Conservation (phyloP, 2,113 vertebrate species). For the Cyrtonyx montezumae region DNA sequence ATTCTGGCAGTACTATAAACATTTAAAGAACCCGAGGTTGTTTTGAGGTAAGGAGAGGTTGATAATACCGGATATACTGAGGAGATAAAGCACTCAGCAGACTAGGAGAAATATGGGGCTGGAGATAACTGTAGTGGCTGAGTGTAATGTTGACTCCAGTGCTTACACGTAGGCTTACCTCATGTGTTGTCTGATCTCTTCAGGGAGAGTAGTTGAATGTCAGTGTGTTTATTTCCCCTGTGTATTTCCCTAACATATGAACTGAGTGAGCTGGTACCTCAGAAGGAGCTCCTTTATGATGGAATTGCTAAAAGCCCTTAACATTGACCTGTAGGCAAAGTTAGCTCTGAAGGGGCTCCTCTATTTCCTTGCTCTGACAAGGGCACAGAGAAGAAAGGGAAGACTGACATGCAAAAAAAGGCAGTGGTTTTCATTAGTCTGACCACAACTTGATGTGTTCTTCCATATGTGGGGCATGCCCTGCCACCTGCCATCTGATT, state of each 20-base stretch:
- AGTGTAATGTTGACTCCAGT: not conserved
- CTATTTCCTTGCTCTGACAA: not conserved
- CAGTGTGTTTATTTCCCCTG: not conserved
- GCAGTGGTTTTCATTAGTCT: not conserved
- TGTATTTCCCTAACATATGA: not conserved
- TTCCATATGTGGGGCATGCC: not conserved
- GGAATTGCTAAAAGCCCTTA: not conserved
- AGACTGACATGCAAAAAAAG: not conserved
- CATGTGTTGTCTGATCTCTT: not conserved
- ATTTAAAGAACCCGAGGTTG: not conserved
- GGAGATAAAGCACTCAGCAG: not conserved
- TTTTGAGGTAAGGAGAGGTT: not conserved
- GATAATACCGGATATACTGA: not conserved
- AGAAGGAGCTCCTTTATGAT: not conserved
- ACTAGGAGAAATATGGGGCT: not conserved
- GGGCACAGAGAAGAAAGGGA: not conserved
- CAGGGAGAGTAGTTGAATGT: not conserved
- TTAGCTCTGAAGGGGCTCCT: not conserved
- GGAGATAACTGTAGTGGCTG: not conserved
- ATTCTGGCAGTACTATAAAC: not conserved
- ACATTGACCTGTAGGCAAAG: not conserved
- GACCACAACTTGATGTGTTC: not conserved
- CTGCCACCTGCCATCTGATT: not conserved
- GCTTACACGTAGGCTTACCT: not conserved
- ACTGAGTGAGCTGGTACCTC: not conserved